Evolutionary conservation across 2,113 vertebrate species (phyloP), one percentile per base, ranked within the genome.

Genomic region (Podarcis muralis): DNA sequence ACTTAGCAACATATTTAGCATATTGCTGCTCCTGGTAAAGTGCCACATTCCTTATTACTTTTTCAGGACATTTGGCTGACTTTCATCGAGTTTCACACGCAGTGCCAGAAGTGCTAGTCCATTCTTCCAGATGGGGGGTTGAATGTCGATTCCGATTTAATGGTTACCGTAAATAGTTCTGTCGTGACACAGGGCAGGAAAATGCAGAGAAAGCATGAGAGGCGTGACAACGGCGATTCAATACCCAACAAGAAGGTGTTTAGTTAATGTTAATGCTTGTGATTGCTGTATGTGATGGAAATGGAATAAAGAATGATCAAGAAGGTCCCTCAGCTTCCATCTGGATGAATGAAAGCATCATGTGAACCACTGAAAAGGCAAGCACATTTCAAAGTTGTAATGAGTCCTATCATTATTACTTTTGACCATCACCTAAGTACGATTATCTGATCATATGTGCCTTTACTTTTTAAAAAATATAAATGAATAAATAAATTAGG

Each of bases 381-480:
- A 92, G 86, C 90, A 92, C 85, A 88, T 90, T 95, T 95, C 95
- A 92, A 94, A 94, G 89, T 95, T 96, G 93, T 94, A 96, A 95
- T 94, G 92, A 95, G 89, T 90, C 88, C 95, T 95, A 94, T 94
- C 91, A 91, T 94, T 96, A 95, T 95, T 95, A 92, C 94, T 93
- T 96, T 89, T 93, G 94, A 95, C 91, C 94, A 94, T 95, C 93
- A 93, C 87, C 92, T 94, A 96, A 89, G 92, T 92, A 93, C 92
- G 94, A 95, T 95, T 95, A 96, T 94, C 95, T 93, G 94, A 94
- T 94, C 91, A 91, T 92, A 76, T 89, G 84, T 71, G 43, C 86
- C 32, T 76, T 90, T 18, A 3, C 18, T 62, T 92, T 25, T 59
- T 35, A 37, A 81, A 81, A 35, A 80, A 81, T n/a, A 32, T 16